Percentiles rank a stretch among this genome's conserved stretches.
phyloP scores from a whole-genome alignment of 1,140 invertebrate genomes.

The Danaus melanippus region DNA sequence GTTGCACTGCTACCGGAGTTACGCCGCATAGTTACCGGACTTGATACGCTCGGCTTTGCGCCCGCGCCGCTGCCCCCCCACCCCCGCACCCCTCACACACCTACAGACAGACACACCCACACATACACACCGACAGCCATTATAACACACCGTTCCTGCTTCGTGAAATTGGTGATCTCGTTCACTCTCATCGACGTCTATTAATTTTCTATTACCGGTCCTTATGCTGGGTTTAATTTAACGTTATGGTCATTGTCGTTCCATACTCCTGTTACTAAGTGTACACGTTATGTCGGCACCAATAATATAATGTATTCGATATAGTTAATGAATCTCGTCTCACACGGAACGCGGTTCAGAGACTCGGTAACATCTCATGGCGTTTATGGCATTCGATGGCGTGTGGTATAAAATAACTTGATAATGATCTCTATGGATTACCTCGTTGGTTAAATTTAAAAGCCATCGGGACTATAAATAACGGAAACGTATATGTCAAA shows the following conservation, averaged over 20 bases:
- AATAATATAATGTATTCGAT: no score
- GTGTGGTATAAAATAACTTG: constrained; percentile 21
- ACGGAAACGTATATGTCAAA: constrained; percentile 11
- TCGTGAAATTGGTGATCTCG: constrained; percentile 62
- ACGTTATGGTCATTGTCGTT: no score
- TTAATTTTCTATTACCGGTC: constrained; percentile 53
- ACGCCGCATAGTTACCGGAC: constrained; percentile 72
- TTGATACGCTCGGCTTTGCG: constrained; percentile 51
- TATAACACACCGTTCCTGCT: constrained; percentile 33
- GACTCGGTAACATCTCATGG: constrained; percentile 21
- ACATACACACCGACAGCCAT: constrained; percentile 44
- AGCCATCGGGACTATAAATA: constrained; percentile 20
- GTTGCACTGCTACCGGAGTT: constrained; percentile 68
- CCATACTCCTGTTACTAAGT: no score
- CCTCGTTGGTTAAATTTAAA: constrained; percentile 19
- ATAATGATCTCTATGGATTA: constrained; percentile 22
- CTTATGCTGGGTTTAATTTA: no score
- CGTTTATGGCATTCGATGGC: constrained; percentile 21
- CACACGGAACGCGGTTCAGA: no score
- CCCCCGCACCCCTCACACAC: constrained; percentile 27
- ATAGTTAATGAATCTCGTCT: no score
- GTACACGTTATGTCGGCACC: no score
- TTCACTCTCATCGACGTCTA: constrained; percentile 55
- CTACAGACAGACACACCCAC: constrained; percentile 27
- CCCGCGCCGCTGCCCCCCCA: constrained; percentile 15